phyloP scores from a whole-genome alignment of 2,797 vertebrate species.

The Synanceia verrucosa region DNA sequence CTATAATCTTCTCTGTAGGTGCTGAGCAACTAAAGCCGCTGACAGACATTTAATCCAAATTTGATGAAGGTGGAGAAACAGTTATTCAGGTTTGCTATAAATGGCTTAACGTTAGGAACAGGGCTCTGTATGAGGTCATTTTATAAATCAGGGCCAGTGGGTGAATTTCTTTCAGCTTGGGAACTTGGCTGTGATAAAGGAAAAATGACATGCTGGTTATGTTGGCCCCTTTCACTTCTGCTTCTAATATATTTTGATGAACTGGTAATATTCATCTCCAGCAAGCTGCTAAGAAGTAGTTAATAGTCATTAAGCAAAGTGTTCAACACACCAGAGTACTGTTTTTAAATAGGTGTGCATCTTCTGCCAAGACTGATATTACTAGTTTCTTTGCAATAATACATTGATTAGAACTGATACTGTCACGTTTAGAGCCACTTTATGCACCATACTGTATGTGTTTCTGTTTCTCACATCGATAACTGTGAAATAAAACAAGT shows the following conservation, averaged over 20 bases:
- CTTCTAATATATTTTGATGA: constrained; percentile 29
- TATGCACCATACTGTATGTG: neutral
- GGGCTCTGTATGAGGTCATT: neutral
- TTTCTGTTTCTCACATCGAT: neutral
- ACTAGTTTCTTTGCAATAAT: neutral
- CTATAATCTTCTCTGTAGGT: constrained; percentile 54
- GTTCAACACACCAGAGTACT: constrained; percentile 11
- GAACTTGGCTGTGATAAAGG: constrained; percentile 36
- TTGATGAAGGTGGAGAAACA: constrained; percentile 59
- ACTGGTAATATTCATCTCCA: constrained; percentile 23
- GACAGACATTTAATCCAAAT: constrained; percentile 56
- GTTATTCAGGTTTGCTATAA: constrained; percentile 48
- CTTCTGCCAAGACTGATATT: neutral
- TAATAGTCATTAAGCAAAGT: constrained; percentile 33
- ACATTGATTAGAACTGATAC: neutral
- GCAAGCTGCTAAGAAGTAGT: constrained; percentile 25
- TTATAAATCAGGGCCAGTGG: constrained; percentile 30
- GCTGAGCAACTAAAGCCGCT: constrained; percentile 26
- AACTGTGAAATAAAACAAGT: neutral
- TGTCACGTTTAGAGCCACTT: neutral
- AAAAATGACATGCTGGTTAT: constrained; percentile 16
- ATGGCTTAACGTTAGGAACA: constrained; percentile 39
- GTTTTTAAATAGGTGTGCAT: constrained; percentile 6
- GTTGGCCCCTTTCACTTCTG: constrained; percentile 22
- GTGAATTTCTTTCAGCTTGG: constrained; percentile 27